Conservation (phyloP, 2,888 invertebrate species). For the Eledone cirrhosa region DNA sequence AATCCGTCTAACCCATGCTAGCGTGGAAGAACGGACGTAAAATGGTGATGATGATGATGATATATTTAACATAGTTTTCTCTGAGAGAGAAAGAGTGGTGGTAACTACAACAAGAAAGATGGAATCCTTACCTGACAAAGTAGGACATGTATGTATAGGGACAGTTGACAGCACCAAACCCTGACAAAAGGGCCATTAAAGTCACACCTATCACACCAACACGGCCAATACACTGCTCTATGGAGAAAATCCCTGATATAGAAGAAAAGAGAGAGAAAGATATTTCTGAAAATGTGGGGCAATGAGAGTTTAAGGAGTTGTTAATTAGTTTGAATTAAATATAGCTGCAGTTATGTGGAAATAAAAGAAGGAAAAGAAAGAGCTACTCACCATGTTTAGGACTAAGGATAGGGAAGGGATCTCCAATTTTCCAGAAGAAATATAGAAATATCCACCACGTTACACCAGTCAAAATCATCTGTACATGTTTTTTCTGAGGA, state of each 20-base stretch:
- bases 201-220: conserved; percentile 99
- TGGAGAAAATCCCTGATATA: conserved; percentile 76
- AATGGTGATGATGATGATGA: too few relatives aligned
- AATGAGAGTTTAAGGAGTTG: too few relatives aligned
- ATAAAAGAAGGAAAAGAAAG: neutral
- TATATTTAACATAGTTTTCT: too few relatives aligned
- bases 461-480: conserved; percentile 76
- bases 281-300: too few relatives aligned
- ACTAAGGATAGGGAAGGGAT: conserved; percentile 96
- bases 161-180: conserved; percentile 99
- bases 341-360: too few relatives aligned
- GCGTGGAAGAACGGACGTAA: too few relatives aligned
- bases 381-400: conserved; percentile 83
- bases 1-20: too few relatives aligned
- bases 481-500: conserved; percentile 53
- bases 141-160: conserved; percentile 99
- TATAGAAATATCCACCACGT: conserved; percentile 92
- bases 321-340: too few relatives aligned
- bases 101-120: neutral
- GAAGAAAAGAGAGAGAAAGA: neutral
- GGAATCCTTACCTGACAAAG: conserved; percentile 82
- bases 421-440: conserved; percentile 98
- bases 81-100: neutral
- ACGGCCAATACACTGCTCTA: conserved; percentile 85
- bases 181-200: conserved; percentile 97